phyloP scores from a whole-genome alignment of 2,888 invertebrate species.

The Chalcis sispes region DNA sequence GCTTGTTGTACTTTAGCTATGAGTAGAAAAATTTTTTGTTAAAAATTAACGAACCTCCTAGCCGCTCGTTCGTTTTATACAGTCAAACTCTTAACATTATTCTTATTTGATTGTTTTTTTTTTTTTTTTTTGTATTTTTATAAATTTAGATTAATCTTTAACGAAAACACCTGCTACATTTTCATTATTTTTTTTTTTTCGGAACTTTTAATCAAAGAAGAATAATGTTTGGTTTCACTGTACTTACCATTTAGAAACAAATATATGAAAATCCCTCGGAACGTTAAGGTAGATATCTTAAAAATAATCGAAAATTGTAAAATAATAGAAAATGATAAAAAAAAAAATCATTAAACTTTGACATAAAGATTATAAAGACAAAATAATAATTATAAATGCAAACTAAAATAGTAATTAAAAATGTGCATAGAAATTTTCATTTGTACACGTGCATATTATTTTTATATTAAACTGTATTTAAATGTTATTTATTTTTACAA shows the following conservation, averaged over 20 bases:
- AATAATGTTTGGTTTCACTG: conserved; percentile 22
- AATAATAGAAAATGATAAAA: background rate
- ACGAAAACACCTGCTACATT: no score
- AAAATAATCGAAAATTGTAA: conserved; percentile 7
- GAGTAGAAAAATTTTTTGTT: conserved; percentile 11
- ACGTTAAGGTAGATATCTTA: conserved; percentile 21
- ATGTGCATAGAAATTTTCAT: no score
- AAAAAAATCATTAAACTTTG: no score
- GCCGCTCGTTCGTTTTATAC: background rate
- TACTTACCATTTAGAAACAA: conserved; percentile 20
- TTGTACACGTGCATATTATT: no score
- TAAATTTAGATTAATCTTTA: background rate
- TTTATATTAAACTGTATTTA: no score
- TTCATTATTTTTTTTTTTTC: no score
- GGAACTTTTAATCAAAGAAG: no score
- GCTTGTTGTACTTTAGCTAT: background rate
- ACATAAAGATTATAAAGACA: background rate
- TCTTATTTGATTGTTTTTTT: background rate
- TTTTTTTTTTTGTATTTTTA: no score
- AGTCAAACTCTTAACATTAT: background rate
- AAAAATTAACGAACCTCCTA: conserved; percentile 9
- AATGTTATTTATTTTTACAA: no score
- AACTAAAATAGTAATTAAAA: no score
- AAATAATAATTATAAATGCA: background rate
- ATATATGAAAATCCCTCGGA: background rate